Evolutionary conservation across 2,797 vertebrate species (phyloP).

Genomic region (Sebastes matsubarae): DNA sequence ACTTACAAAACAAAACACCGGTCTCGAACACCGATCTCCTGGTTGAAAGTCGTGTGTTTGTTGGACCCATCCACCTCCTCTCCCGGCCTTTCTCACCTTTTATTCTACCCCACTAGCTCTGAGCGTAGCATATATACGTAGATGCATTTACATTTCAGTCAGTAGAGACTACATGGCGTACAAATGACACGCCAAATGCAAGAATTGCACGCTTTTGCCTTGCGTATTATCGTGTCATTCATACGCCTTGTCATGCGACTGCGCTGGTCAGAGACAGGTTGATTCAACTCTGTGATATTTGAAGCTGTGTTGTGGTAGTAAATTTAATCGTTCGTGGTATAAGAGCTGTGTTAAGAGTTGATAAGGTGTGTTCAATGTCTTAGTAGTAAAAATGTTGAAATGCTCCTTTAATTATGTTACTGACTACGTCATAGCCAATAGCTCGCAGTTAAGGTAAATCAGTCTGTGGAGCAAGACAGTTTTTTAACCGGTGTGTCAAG

Average conservation of each 20-base stretch:
- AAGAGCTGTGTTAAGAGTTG: not conserved
- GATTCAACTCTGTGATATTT: not conserved
- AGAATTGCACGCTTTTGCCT: no score
- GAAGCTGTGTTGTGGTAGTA: not conserved
- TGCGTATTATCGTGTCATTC: no score
- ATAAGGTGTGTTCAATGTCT: not conserved
- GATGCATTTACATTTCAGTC: no score
- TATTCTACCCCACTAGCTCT: no score
- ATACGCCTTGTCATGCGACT: no score
- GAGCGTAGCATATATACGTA: accelerated
- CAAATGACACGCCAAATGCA: no score
- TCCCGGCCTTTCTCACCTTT: no score
- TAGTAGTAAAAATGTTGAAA: not conserved
- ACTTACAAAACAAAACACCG: no score
- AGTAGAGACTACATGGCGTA: no score
- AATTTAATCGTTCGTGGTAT: not conserved
- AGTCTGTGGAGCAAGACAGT: not conserved
- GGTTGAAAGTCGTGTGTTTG: no score
- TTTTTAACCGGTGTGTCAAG: not conserved
- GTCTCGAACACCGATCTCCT: no score
- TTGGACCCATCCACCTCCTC: no score
- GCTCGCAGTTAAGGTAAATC: not conserved
- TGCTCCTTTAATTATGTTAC: not conserved
- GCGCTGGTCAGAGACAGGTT: not conserved
- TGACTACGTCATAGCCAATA: not conserved